Conservation (phyloP, 64 coral and sea anemone genomes). For the Actinia equina region DNA sequence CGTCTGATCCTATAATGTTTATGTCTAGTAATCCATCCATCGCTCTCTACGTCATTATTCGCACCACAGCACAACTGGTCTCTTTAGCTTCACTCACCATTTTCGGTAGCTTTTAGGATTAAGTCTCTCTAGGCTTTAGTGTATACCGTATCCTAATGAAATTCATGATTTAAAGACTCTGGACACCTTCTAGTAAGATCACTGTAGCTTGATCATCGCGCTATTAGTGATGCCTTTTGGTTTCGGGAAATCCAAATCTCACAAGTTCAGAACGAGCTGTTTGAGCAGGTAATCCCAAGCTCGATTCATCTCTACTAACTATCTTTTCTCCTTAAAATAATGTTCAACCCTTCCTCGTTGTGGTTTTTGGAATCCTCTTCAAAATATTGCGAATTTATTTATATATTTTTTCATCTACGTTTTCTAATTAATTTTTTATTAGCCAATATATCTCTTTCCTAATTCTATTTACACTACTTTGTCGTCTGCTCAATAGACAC, state of each 20-base stretch:
- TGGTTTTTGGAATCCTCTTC: not conserved
- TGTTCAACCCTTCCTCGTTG: not conserved
- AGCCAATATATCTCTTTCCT: too few relatives aligned
- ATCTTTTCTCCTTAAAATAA: not conserved
- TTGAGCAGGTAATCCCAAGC: not conserved
- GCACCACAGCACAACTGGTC: not conserved
- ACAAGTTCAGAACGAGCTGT: not conserved
- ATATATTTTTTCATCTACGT: too few relatives aligned
- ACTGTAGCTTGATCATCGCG: not conserved
- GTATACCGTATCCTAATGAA: not conserved
- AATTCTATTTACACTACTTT: too few relatives aligned
- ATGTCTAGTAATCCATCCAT: not conserved
- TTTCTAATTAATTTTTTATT: too few relatives aligned
- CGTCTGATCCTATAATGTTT: not conserved
- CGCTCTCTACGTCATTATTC: not conserved
- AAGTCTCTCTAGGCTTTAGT: not conserved
- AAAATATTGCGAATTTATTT: not conserved
- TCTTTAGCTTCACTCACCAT: not conserved
- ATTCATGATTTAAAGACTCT: not conserved
- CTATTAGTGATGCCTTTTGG: slow-evolving; percentile 28
- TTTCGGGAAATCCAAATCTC: slow-evolving; percentile 37
- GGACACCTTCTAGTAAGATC: not conserved
- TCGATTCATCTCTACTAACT: not conserved
- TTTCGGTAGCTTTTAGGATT: not conserved
- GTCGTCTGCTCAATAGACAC: too few relatives aligned